Conservation (phyloP, 1,140 invertebrate species). For the Diabrotica virgifera region DNA sequence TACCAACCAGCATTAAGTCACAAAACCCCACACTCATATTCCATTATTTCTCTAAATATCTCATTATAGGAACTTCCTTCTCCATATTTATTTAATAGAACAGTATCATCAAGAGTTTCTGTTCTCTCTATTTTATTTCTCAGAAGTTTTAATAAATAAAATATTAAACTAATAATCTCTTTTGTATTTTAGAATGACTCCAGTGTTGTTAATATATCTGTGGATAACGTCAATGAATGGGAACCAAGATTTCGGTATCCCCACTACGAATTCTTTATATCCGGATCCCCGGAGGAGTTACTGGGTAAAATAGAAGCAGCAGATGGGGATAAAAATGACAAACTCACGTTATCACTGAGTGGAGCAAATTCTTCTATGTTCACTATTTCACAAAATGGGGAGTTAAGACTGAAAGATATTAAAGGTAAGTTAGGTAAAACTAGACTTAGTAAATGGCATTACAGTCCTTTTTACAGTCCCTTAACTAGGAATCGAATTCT, state of each 20-base stretch:
- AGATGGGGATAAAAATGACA: conserved; percentile 77
- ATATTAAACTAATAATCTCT: too few relatives aligned
- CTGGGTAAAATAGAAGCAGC: conserved; percentile 71
- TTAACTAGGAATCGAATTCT: too few relatives aligned
- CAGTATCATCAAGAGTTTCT: too few relatives aligned
- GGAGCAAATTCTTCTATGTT: conserved; percentile 62
- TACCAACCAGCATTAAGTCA: too few relatives aligned
- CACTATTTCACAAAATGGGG: conserved; percentile 40
- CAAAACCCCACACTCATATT: too few relatives aligned
- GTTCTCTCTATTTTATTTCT: too few relatives aligned
- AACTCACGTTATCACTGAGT: conserved; percentile 64
- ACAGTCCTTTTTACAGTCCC: too few relatives aligned
- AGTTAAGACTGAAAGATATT: conserved; percentile 35
- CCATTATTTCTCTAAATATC: too few relatives aligned
- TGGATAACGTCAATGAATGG: conserved; percentile 90
- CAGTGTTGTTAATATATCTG: conserved; percentile 68
- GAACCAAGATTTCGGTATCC: conserved; percentile 84
- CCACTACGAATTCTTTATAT: conserved; percentile 79
- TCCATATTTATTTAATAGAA: too few relatives aligned
- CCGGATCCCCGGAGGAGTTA: conserved; percentile 50
- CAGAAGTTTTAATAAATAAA: too few relatives aligned
- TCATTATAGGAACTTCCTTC: too few relatives aligned
- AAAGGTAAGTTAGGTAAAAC: conserved; percentile 12
- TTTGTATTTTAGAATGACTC: conserved; percentile 65
- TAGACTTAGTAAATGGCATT: too few relatives aligned